Base-by-base conservation (phyloP, 1,140 invertebrate species). In the Dendrolimus kikuchii region DNA sequence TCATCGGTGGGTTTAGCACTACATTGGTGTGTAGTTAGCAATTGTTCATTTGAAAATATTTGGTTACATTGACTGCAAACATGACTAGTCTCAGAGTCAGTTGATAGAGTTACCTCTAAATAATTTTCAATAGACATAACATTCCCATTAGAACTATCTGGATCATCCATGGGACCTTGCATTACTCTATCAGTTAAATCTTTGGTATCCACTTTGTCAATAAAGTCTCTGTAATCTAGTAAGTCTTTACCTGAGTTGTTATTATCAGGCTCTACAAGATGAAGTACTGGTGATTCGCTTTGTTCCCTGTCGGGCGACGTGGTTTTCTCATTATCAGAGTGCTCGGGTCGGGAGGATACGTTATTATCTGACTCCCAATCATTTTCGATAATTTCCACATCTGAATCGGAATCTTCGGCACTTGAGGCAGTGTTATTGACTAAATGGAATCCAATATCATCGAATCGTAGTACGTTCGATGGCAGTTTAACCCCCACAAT, bases 401-500 rank as follows among this genome's bases (percentile, higher is more conserved):
- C 87, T 6, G 87, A 88, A 78, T 88, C 87, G 5, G 79, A 81
- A 55, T 87, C 83, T 66, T 86, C 81, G 43, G 75, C 85, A 60
- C 77, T 83, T 10, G 82, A 82, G 45, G 66, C 67, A 37, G 79
- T 74, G 60, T 77, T 81, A 68, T 87, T 85, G 40, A 82, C 79
- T 73, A 86, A 74, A 60, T 86, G 83, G 61, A 87, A 83, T 60
- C 83, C 84, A 60, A 88, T 88, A 78, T 88, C 84, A 66, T 88
- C 87, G 59, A 88, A 88, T 62, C 87, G 78, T 63, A 88, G 81
- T 55, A 88, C 83, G 66, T 86, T 87, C 52, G 85, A 62, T 59
- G 87, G 85, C 64, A 88, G 86, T 77, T 88, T 86, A 74, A 88
- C 87, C 74, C 87, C 87, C 62, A 88, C 86, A 61, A 88, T 88